These are phyloP conservation scores for Epistrophe eligans DNA, from an alignment of 2,888 invertebrate species.

Conservation along the genomic window DNA sequence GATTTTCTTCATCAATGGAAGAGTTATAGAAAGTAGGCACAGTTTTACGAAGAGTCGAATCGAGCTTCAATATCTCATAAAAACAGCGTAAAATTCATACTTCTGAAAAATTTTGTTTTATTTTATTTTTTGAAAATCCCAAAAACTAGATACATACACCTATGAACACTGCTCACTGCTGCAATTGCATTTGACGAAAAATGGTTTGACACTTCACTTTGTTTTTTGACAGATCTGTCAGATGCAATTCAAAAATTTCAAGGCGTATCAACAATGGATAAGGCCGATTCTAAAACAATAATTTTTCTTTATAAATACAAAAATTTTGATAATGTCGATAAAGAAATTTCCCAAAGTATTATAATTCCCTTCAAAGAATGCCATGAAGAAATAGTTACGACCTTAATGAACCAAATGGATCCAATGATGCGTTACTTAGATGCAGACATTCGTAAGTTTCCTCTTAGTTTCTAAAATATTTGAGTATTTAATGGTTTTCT, in stretches of 20 bases:
- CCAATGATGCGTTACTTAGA: constrained; percentile 82
- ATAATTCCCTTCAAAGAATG: constrained; percentile 79
- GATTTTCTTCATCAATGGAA: no score
- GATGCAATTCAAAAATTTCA: no score
- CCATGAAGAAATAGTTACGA: constrained; percentile 81
- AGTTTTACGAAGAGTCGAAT: no score
- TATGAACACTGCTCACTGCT: no score
- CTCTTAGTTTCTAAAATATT: background rate
- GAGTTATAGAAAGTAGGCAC: no score
- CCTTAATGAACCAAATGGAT: constrained; percentile 81
- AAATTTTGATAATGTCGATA: constrained; percentile 79
- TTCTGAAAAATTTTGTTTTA: no score
- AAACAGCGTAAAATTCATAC: no score
- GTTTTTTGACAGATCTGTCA: background rate
- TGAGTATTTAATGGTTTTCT: background rate
- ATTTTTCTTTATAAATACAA: constrained; percentile 81
- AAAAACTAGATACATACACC: no score
- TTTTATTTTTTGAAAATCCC: no score
- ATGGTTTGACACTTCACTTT: background rate
- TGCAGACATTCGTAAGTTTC: constrained; percentile 79
- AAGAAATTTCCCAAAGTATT: constrained; percentile 78
- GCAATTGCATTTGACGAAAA: no score
- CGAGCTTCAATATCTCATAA: no score
- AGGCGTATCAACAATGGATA: constrained; percentile 49
- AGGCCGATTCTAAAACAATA: constrained; percentile 68